These are phyloP conservation scores for Recurvirostra avosetta DNA, from an alignment of 2,113 vertebrate genomes.

Conservation along the genomic window DNA sequence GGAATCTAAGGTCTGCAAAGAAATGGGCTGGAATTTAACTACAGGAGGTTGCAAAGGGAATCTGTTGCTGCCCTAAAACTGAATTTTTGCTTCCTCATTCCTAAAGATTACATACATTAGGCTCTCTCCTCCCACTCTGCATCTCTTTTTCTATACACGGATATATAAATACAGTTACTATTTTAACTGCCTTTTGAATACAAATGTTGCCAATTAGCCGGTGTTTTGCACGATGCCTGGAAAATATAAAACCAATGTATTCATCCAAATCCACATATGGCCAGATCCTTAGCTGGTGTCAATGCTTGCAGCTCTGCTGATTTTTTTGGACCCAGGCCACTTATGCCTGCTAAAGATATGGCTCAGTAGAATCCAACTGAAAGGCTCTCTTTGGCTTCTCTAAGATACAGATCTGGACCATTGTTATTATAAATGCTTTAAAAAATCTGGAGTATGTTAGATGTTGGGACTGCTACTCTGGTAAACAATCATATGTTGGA, in stretches of 20 bases:
- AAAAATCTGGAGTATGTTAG: background rate
- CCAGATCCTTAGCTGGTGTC: background rate
- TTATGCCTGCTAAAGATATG: background rate
- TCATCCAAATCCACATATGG: slow-evolving; percentile 8
- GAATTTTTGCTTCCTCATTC: background rate
- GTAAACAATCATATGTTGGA: background rate
- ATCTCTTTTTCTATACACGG: background rate
- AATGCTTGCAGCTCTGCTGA: background rate
- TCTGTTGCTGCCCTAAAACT: background rate
- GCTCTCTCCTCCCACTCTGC: background rate
- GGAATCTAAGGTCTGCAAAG: background rate
- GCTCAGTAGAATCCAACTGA: background rate
- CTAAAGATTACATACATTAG: background rate
- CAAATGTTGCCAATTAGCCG: background rate
- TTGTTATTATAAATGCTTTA: background rate
- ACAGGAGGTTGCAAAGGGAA: background rate
- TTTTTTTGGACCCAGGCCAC: background rate
- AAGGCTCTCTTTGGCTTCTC: background rate
- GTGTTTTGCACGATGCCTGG: background rate
- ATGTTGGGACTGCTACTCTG: background rate
- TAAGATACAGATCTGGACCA: background rate
- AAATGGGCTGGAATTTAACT: background rate
- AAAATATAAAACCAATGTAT: background rate
- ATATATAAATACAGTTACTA: background rate
- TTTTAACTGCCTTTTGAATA: background rate